phyloP scores from a whole-genome alignment of 2,888 invertebrate species.

The Atethmia centrago region DNA sequence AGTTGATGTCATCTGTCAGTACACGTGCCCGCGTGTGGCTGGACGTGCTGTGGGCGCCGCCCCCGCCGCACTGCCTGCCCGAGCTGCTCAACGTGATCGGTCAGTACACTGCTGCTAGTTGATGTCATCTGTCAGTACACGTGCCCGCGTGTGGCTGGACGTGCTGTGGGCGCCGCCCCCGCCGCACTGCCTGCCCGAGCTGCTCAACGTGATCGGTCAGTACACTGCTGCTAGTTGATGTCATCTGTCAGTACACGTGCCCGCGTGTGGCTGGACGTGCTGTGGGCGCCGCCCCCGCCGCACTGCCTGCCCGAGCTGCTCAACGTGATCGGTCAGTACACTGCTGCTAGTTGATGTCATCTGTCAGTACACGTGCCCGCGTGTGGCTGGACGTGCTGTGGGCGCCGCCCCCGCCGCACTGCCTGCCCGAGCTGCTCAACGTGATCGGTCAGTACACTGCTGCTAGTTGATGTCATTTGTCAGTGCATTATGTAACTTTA shows the following conservation, averaged over 20 bases:
- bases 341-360: not conserved
- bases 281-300: constrained; percentile 79
- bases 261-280: constrained; percentile 90
- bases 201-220: constrained; percentile 85
- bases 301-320: no score
- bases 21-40: constrained; percentile 97
- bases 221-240: constrained; percentile 56
- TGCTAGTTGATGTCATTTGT: no score
- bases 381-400: no score
- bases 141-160: no score
- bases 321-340: no score
- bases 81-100: constrained; percentile 82
- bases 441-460: no score
- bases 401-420: no score
- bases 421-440: no score
- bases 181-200: no score
- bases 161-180: no score
- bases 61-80: constrained; percentile 85
- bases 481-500: not conserved
- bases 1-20: not conserved
- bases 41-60: constrained; percentile 95
- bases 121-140: constrained; percentile 66
- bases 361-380: constrained; percentile 91
- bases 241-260: constrained; percentile 58
- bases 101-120: not conserved